phyloP scores from a whole-genome alignment of 2,113 vertebrate species.

The Sterrhoptilus dennistouni region DNA sequence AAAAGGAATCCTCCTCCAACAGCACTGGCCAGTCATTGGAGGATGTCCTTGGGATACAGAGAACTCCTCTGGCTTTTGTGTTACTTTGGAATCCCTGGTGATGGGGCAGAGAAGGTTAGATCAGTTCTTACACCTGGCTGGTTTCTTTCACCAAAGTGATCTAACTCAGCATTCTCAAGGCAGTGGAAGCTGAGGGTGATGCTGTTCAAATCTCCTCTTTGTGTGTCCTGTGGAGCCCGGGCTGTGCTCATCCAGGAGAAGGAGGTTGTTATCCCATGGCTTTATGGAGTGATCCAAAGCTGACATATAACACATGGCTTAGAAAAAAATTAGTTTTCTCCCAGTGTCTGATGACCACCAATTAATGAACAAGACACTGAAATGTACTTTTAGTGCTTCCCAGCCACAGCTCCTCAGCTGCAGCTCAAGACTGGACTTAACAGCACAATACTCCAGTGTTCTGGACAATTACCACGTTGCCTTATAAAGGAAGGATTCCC shows the following conservation, averaged over 20 bases:
- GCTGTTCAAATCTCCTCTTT: not conserved
- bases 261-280: not conserved
- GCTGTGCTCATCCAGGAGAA: not conserved
- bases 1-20: not conserved
- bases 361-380: not conserved
- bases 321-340: not conserved
- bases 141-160: not conserved
- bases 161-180: not conserved
- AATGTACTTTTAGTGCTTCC: not conserved
- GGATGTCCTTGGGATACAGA: not conserved
- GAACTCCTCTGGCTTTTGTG: not conserved
- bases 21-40: not conserved
- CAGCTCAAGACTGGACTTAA: not conserved
- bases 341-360: not conserved
- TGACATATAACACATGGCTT: not conserved
- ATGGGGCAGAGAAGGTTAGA: not conserved
- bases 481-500: conserved; percentile 32
- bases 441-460: conserved; percentile 44
- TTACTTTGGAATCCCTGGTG: not conserved
- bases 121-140: not conserved
- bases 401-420: not conserved
- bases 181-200: not conserved
- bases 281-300: not conserved
- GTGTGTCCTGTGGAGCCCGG: not conserved
- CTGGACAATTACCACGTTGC: conserved; percentile 18